Conservation (phyloP, 2,888 invertebrate species). For the Phortica magna region DNA sequence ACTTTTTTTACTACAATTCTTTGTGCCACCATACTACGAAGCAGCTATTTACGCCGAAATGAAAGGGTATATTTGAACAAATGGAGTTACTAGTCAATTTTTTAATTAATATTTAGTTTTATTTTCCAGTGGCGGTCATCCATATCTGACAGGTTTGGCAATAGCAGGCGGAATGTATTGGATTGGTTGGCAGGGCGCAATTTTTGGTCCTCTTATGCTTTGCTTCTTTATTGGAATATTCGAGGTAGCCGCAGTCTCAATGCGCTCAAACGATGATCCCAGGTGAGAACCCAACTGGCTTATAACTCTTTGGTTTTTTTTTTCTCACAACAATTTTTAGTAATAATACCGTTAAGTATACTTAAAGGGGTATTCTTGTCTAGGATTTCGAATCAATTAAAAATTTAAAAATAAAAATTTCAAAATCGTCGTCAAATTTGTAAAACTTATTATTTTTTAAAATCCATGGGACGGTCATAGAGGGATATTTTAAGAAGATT, state of each 20-base stretch:
- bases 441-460: no score
- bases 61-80: slow-evolving; percentile 84
- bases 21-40: slow-evolving; percentile 95
- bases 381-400: no score
- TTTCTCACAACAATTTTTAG: neutral
- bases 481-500: no score
- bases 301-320: slow-evolving; percentile 56
- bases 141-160: slow-evolving; percentile 96
- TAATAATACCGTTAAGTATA: no score
- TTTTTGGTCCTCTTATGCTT: slow-evolving; percentile 95
- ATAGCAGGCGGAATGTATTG: slow-evolving; percentile 99
- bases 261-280: slow-evolving; percentile 78
- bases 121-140: slow-evolving; percentile 89
- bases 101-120: neutral
- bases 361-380: no score
- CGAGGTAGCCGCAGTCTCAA: slow-evolving; percentile 87
- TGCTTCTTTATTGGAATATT: slow-evolving; percentile 96
- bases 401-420: no score
- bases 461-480: no score
- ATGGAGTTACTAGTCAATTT: neutral
- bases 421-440: no score
- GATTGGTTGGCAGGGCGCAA: slow-evolving; percentile 97
- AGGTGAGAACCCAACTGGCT: slow-evolving; percentile 65
- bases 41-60: slow-evolving; percentile 98
- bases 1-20: slow-evolving; percentile 87